These are phyloP conservation scores for Equus quagga DNA, from an alignment of 2,113 vertebrate genomes.

Conservation along the genomic window DNA sequence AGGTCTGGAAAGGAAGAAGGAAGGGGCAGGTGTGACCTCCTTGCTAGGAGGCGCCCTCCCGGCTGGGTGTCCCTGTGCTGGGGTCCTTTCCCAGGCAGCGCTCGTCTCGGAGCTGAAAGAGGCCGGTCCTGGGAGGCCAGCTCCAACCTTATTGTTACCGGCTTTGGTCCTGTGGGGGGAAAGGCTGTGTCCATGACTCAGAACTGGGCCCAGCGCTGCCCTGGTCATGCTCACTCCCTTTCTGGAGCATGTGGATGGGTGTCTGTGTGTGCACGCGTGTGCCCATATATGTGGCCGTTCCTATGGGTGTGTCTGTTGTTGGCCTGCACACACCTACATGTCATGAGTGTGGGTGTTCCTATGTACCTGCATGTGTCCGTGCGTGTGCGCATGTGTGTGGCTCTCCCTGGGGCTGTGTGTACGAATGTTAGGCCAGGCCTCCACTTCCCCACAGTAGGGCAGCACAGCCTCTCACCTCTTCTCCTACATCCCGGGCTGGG, in stretches of 20 bases:
- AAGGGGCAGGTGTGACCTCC: background rate
- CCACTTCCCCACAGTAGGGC: background rate
- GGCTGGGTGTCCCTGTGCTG: accelerated
- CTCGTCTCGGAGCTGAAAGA: background rate
- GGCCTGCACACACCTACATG: background rate
- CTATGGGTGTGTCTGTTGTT: background rate
- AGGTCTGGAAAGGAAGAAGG: background rate
- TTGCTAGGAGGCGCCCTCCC: accelerated
- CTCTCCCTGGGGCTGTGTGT: accelerated
- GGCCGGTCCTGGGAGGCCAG: background rate
- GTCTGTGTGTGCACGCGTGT: too few relatives aligned
- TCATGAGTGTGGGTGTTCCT: background rate
- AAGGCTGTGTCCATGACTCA: background rate
- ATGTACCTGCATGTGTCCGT: background rate
- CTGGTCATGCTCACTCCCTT: background rate
- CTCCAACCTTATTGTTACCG: background rate
- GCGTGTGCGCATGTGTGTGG: background rate
- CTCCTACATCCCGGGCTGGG: background rate
- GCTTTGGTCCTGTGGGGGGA: background rate
- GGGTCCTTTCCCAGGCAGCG: background rate
- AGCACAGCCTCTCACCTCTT: background rate
- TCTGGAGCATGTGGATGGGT: background rate
- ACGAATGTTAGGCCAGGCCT: background rate
- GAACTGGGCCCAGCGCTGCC: background rate
- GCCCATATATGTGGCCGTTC: background rate